Base-by-base conservation (phyloP, 2,113 vertebrate genomes). In the Colius striatus region DNA sequence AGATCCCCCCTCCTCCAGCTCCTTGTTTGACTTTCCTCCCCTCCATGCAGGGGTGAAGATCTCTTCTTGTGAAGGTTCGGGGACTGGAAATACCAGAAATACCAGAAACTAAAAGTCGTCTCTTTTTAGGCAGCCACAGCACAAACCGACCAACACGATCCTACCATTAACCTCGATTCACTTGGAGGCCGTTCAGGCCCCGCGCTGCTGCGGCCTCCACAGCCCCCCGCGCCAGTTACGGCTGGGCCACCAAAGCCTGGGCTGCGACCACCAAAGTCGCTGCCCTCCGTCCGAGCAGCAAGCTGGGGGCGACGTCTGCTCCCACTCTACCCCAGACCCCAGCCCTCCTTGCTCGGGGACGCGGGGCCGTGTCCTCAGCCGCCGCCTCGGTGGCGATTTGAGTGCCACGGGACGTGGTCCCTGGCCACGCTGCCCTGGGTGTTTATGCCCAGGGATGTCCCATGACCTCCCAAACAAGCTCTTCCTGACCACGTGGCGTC, bases 31-130 rank as follows among this genome's bases (percentile, higher is more conserved):
- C 66, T 94, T 93, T 91, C 94, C 92, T 94, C 47, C 91, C 78
- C 80, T 93, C 65, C 36, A 72, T 27, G 10, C 92, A 87, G 91
- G 90, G 96, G 93, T 91, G 96, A 97, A 96, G 96, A 97, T 96
- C 94, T 97, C 96, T 95, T 95, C 97, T 97, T 84, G 81, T 81
- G 88, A 92, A 94, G 97, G 94, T 98, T 98, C 97, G 97, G 97
- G 96, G 97, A 96, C 96, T 98, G 98, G 98, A 98, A 98, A 98
- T 98, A 97, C 98, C 98, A 98, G 97, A 98, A 98, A 98, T 98
- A 98, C 98, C 98, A 98, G 97, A 97, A 98, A 96, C 96, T 97
- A 90, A 97, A 96, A 98, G 96, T 97, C 58, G 90, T 95, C 96
- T 97, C 97, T 98, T 97, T 94, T 96, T 96, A 89, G 97, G 95